Evolutionary conservation across 1,140 invertebrate genomes (phyloP).

Genomic region (Eubasilissa regina): DNA sequence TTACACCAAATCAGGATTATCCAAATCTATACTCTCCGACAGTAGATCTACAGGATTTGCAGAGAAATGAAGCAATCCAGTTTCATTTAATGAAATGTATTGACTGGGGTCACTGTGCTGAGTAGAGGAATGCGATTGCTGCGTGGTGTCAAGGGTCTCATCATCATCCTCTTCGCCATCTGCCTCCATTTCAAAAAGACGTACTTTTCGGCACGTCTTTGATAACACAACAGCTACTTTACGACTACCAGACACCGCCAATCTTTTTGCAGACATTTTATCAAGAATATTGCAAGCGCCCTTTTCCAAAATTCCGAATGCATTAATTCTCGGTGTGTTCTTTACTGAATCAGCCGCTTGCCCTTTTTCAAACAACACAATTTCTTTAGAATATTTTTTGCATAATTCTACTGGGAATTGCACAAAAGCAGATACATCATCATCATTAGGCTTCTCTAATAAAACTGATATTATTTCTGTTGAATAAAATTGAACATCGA

Average conservation of each 20-base stretch:
- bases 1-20: constrained; percentile 49
- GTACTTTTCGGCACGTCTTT: constrained; percentile 84
- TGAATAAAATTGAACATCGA: constrained; percentile 89
- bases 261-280: constrained; percentile 79
- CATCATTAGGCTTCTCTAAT: constrained; percentile 73
- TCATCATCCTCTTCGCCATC: constrained; percentile 92
- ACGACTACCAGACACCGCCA: constrained; percentile 89
- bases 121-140: constrained; percentile 63
- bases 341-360: constrained; percentile 72
- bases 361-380: constrained; percentile 67
- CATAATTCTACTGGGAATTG: constrained; percentile 77
- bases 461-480: constrained; percentile 84
- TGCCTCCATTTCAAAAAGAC: constrained; percentile 93
- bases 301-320: constrained; percentile 69
- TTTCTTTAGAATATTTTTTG: constrained; percentile 67
- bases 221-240: constrained; percentile 92
- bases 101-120: constrained; percentile 56
- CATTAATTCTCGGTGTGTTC: constrained; percentile 68
- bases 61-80: constrained; percentile 28
- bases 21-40: constrained; percentile 46
- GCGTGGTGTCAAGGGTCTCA: constrained; percentile 72
- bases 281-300: constrained; percentile 78
- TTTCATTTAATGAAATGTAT: constrained; percentile 53
- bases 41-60: constrained; percentile 40
- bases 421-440: constrained; percentile 75